Evolutionary conservation across 2,113 vertebrate genomes (phyloP).

Genomic region (Micromys minutus): DNA sequence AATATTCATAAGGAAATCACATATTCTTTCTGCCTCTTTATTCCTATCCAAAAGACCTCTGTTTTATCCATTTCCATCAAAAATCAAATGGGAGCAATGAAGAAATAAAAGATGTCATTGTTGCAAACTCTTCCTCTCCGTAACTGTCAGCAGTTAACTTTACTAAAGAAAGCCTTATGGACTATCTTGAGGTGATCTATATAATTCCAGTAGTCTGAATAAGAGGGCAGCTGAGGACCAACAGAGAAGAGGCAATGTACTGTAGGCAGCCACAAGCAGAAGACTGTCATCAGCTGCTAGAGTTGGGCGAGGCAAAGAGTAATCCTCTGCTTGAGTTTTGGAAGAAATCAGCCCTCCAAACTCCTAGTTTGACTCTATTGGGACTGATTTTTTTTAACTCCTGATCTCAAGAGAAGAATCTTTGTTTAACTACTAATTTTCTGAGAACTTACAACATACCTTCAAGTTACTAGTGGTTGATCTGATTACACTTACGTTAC

Average conservation of each 20-base stretch:
- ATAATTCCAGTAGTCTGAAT: not conserved
- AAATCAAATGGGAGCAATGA: not conserved
- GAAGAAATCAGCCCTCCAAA: not conserved
- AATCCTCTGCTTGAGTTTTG: not conserved
- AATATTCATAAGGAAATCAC: not conserved
- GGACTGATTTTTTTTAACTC: not conserved
- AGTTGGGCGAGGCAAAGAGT: not conserved
- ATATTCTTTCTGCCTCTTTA: constrained; percentile 14
- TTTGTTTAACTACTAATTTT: not conserved
- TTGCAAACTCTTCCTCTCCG: constrained; percentile 1
- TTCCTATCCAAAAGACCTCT: constrained; percentile 14
- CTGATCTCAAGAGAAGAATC: not conserved
- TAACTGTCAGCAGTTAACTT: not conserved
- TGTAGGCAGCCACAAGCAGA: not conserved
- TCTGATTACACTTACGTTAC: constrained; percentile 11
- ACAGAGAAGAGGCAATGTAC: not conserved
- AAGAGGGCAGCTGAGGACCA: not conserved
- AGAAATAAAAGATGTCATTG: constrained; percentile 30
- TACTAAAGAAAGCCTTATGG: not conserved
- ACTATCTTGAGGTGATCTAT: not conserved
- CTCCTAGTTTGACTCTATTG: not conserved
- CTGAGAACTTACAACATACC: not conserved
- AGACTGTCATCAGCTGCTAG: not conserved
- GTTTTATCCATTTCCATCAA: not conserved
- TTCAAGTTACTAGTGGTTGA: not conserved